phyloP scores from a whole-genome alignment of 2,888 invertebrate species.

The Exephanes ischioxanthus region DNA sequence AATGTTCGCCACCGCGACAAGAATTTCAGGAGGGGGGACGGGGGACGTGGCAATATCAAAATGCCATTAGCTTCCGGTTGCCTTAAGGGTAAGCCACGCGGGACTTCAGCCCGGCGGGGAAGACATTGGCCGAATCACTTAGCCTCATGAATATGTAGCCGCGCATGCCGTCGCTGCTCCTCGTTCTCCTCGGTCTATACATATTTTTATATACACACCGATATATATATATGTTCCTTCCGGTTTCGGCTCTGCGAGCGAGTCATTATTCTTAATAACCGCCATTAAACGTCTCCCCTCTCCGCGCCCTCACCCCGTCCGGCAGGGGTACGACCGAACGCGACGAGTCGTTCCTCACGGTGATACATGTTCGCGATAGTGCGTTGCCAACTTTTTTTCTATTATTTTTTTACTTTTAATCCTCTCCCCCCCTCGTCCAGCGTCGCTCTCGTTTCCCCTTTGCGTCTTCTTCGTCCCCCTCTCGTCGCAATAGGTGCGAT shows the following conservation, averaged over 20 bases:
- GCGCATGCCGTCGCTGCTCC: conserved; percentile 63
- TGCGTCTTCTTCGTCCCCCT: conserved; percentile 24
- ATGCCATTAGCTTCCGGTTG: conserved; percentile 63
- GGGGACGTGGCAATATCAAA: conserved; percentile 63
- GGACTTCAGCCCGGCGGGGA: conserved; percentile 63
- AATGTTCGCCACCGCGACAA: not conserved
- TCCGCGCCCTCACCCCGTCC: conserved; percentile 6
- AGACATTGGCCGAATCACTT: conserved; percentile 80
- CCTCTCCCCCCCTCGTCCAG: not conserved
- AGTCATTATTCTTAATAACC: conserved; percentile 81
- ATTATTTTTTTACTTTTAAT: not conserved
- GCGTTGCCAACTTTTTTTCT: conserved; percentile 55
- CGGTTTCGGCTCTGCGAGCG: conserved; percentile 66
- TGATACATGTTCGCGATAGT: conserved; percentile 60
- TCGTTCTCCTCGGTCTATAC: conserved; percentile 16
- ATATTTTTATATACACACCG: not conserved
- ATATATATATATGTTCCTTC: conserved; percentile 70
- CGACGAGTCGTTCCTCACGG: conserved; percentile 54
- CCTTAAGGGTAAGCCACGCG: conserved; percentile 30
- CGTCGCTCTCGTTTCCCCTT: conserved; percentile 1
- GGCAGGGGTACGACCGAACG: conserved; percentile 41
- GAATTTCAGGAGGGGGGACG: not conserved
- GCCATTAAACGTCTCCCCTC: conserved; percentile 68
- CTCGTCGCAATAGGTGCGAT: conserved; percentile 11
- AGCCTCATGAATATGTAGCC: conserved; percentile 80